A percentile compares a stretch with the other conserved stretches of the same genome.
phyloP scores from a whole-genome alignment of 2,797 vertebrate genomes.

The Sparidentex hasta region DNA sequence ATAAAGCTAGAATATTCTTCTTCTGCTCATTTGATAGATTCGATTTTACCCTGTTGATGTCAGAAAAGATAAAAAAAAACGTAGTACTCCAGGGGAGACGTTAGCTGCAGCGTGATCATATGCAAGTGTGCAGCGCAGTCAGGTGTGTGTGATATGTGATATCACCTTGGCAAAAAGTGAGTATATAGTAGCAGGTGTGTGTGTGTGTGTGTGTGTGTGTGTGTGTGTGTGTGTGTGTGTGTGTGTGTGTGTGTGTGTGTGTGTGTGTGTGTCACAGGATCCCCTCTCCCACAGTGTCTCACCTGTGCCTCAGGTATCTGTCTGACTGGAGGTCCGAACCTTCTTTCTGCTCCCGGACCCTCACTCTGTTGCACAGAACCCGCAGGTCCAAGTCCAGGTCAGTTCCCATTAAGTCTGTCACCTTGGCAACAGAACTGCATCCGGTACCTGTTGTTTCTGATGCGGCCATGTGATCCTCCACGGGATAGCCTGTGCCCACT shows the following conservation, averaged over 20 bases:
- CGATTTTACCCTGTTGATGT: slow-evolving; percentile 2
- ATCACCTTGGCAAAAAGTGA: slow-evolving; percentile 68
- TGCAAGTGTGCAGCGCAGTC: slow-evolving; percentile 43
- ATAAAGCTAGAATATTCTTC: not conserved
- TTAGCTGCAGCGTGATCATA: slow-evolving; percentile 31
- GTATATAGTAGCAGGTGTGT: slow-evolving; percentile 47
- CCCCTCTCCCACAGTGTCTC: slow-evolving; percentile 62
- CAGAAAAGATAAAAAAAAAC: slow-evolving; percentile 9
- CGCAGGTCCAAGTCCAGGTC: slow-evolving; percentile 31
- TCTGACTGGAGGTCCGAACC: slow-evolving; percentile 63
- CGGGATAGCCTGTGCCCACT: slow-evolving; percentile 7
- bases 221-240: slow-evolving; percentile 24
- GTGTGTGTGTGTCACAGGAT: slow-evolving; percentile 68
- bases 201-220: slow-evolving; percentile 29
- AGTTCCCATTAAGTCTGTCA: slow-evolving; percentile 26
- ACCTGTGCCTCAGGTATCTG: slow-evolving; percentile 83
- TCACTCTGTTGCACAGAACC: slow-evolving; percentile 61
- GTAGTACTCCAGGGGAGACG: slow-evolving; percentile 28
- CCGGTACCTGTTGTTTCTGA: slow-evolving; percentile 23
- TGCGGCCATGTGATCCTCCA: slow-evolving; percentile 58
- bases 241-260: slow-evolving; percentile 27
- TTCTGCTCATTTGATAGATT: not conserved
- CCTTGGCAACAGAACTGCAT: slow-evolving; percentile 51
- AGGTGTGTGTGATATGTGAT: slow-evolving; percentile 70
- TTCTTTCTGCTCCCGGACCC: slow-evolving; percentile 73